Evolutionary conservation across 2,888 invertebrate genomes (phyloP).

Genomic region (Polyommatus icarus): DNA sequence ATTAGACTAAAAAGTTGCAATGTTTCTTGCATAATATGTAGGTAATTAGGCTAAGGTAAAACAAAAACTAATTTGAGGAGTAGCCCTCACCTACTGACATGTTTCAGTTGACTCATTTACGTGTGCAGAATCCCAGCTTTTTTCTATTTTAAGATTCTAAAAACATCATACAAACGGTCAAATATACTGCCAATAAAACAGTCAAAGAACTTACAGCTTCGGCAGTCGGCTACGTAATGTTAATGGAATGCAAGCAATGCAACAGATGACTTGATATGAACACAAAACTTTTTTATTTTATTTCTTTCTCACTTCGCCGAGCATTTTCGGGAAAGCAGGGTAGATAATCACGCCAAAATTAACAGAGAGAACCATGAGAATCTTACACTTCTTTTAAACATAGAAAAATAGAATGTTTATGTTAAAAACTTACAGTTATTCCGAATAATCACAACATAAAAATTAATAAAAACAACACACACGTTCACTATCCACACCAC

Average conservation of each 20-base stretch:
- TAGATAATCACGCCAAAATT: slow-evolving; percentile 39
- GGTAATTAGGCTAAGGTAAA: slow-evolving; percentile 70
- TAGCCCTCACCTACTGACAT: slow-evolving; percentile 77
- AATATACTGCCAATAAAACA: slow-evolving; percentile 55
- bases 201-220: slow-evolving; percentile 52
- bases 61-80: slow-evolving; percentile 57
- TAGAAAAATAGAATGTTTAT: slow-evolving; percentile 51
- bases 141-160: slow-evolving; percentile 62
- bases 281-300: slow-evolving; percentile 66
- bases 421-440: slow-evolving; percentile 69
- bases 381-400: slow-evolving; percentile 37
- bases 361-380: slow-evolving; percentile 31
- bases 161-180: slow-evolving; percentile 43
- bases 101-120: slow-evolving; percentile 59
- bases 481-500: slow-evolving; percentile 72
- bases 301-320: slow-evolving; percentile 56
- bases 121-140: slow-evolving; percentile 53
- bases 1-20: background rate
- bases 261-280: slow-evolving; percentile 68
- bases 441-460: slow-evolving; percentile 68
- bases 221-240: slow-evolving; percentile 59
- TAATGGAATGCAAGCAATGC: slow-evolving; percentile 66
- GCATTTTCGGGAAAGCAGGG: slow-evolving; percentile 61
- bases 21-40: background rate
- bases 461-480: slow-evolving; percentile 64